Evolutionary conservation across 2,113 vertebrate genomes (phyloP).

Genomic region (Nycticorax nycticorax): DNA sequence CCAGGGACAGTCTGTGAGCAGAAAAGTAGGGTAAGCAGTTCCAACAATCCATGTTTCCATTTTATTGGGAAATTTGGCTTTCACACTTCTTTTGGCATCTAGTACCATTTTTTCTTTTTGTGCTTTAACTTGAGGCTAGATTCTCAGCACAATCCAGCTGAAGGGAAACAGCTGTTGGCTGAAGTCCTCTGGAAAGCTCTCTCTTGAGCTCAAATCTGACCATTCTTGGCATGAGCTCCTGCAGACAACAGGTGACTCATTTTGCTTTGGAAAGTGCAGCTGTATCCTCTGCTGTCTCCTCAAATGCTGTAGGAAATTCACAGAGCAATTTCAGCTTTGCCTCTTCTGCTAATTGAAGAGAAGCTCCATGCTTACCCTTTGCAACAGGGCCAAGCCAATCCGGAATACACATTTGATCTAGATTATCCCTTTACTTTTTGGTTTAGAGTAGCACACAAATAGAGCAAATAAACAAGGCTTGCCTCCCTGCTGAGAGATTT

Average conservation of each 20-base stretch:
- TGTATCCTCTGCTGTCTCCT: not conserved
- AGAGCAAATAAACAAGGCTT: not conserved
- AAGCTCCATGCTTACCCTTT: not conserved
- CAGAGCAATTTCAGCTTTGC: not conserved
- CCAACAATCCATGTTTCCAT: not conserved
- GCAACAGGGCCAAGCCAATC: not conserved
- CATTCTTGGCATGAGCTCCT: conserved; percentile 5
- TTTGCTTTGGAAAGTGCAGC: not conserved
- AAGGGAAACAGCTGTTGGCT: conserved; percentile 58
- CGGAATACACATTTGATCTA: not conserved
- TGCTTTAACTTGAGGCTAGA: conserved; percentile 1
- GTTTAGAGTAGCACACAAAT: not conserved
- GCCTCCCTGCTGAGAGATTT: not conserved
- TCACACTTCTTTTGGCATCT: not conserved
- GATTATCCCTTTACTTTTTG: conserved; percentile 1
- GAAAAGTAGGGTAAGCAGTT: not conserved
- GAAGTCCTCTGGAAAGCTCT: conserved; percentile 29
- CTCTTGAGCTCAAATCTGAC: not conserved
- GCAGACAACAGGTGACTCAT: conserved; percentile 63
- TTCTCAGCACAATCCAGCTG: conserved; percentile 35
- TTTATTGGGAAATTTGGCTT: not conserved
- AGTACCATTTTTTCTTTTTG: not conserved
- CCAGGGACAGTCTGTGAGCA: not conserved
- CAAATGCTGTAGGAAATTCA: not conserved
- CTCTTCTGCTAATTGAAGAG: conserved; percentile 23